Conservation (phyloP, 2,113 vertebrate species). For the Neolamprologus fasciatus region DNA sequence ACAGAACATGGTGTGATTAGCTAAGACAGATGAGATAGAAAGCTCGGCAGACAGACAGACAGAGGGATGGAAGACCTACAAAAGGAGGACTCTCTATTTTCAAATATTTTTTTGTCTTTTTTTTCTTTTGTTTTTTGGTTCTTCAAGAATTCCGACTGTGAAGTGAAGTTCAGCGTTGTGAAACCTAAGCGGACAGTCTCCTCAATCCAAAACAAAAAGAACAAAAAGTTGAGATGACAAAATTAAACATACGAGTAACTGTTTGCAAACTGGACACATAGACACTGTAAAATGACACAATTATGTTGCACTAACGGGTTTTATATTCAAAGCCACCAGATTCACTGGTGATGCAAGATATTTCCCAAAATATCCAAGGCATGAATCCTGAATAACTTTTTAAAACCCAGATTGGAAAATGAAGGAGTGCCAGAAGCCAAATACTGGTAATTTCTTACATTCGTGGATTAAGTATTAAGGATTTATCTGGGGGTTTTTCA, state of each 20-base stretch:
- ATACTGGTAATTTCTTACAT: neutral
- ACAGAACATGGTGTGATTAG: neutral
- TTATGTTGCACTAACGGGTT: neutral
- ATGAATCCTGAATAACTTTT: neutral
- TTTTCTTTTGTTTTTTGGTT: neutral
- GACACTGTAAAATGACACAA: neutral
- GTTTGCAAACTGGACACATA: neutral
- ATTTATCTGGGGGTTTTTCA: accelerated
- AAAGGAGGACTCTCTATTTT: neutral
- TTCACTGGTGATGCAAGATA: neutral
- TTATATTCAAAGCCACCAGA: neutral
- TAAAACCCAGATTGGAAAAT: neutral
- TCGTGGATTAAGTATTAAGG: neutral
- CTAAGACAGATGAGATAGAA: neutral
- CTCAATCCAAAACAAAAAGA: neutral
- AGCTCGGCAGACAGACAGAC: neutral
- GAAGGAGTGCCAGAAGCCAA: neutral
- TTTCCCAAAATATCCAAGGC: neutral
- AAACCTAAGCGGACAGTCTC: neutral
- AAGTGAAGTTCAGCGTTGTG: neutral
- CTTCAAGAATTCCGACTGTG: neutral
- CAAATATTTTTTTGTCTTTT: neutral
- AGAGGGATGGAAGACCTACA: neutral
- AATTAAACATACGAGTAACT: neutral
- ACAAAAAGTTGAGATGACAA: neutral